Evolutionary conservation across 2,797 vertebrate genomes (phyloP).

Genomic region (Gymnothorax reevesii): DNA sequence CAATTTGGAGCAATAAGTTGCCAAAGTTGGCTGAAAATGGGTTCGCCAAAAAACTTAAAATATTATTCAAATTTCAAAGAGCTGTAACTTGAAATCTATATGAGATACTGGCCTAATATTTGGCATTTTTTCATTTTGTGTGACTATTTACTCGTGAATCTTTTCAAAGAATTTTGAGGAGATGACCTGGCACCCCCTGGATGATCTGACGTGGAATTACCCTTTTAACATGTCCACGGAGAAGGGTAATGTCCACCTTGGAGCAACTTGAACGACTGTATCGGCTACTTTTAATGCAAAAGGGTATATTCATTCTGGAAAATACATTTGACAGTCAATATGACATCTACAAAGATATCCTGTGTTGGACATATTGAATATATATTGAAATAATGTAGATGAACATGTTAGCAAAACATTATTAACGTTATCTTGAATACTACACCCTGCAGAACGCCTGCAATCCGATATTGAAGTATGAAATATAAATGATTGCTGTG

Average conservation of each 20-base stretch:
- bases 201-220: no score
- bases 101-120: no score
- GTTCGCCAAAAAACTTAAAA: no score
- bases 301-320: not conserved
- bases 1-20: no score
- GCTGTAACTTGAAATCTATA: no score
- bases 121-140: no score
- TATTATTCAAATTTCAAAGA: no score
- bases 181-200: no score
- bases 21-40: no score
- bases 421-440: not conserved
- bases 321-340: not conserved
- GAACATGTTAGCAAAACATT: not conserved
- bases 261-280: not conserved
- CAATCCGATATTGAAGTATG: slow-evolving; percentile 10
- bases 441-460: not conserved
- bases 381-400: not conserved
- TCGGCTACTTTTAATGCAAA: not conserved
- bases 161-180: no score
- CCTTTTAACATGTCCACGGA: not conserved
- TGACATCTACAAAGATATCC: not conserved
- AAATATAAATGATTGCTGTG: slow-evolving; percentile 20
- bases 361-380: not conserved
- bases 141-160: no score
- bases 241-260: not conserved